phyloP scores from a whole-genome alignment of 2,888 invertebrate genomes.

The Smittia sp. region DNA sequence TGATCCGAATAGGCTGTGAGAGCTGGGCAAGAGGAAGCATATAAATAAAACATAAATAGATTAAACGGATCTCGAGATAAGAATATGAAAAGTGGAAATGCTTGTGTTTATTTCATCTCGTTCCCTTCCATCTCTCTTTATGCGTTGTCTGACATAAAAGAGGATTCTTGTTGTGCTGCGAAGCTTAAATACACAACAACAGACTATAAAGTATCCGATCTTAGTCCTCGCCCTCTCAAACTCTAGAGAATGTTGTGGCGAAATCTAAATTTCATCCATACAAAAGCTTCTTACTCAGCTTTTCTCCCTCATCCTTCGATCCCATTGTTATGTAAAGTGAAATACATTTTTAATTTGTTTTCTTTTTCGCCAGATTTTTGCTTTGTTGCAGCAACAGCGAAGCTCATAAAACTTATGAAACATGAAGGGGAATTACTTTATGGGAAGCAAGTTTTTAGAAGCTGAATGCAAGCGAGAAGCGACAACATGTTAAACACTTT shows the following conservation, averaged over 20 bases:
- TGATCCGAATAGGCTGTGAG: background rate
- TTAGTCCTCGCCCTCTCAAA: background rate
- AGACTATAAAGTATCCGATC: background rate
- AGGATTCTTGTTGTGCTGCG: background rate
- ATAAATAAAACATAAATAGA: constrained; percentile 29
- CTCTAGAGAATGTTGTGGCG: no score
- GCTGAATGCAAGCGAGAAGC: no score
- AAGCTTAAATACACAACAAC: constrained; percentile 9
- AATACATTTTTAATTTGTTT: no score
- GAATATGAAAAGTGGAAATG: constrained; percentile 19
- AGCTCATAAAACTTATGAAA: no score
- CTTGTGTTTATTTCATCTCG: constrained; percentile 5
- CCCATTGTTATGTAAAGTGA: no score
- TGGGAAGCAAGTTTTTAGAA: no score
- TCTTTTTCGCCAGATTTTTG: no score
- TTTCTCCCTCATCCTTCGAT: no score
- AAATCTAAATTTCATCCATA: no score
- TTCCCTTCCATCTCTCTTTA: background rate
- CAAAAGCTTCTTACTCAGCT: no score
- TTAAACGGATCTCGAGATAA: background rate
- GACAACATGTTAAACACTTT: background rate
- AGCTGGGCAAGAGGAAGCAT: background rate
- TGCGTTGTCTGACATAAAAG: background rate
- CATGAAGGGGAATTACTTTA: no score
- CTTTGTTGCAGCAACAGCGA: no score